These are phyloP conservation scores for Pandion haliaetus DNA, from an alignment of 2,113 vertebrate species.

Conservation along the genomic window DNA sequence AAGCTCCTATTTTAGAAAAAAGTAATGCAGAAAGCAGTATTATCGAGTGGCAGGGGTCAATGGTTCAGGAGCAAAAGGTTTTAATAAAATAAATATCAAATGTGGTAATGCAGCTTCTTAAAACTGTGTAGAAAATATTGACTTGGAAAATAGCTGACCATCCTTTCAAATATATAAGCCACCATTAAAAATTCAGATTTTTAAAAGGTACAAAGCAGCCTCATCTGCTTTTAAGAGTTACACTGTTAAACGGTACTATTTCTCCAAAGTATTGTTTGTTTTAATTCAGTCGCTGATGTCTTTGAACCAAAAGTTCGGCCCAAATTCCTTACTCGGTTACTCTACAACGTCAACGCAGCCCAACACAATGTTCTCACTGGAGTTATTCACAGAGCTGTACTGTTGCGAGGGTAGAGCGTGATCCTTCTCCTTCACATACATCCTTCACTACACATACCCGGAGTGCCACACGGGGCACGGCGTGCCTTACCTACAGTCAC, in stretches of 20 bases:
- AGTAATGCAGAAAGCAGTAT: neutral
- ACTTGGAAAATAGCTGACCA: neutral
- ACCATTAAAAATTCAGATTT: neutral
- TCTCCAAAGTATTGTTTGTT: neutral
- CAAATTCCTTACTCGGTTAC: neutral
- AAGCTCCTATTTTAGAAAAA: neutral
- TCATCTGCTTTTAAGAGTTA: neutral
- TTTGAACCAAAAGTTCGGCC: neutral
- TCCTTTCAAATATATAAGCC: neutral
- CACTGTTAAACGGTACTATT: neutral
- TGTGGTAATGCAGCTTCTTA: neutral
- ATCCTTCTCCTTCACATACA: accelerated
- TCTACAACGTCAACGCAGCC: neutral
- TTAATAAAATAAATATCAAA: neutral
- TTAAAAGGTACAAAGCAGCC: neutral
- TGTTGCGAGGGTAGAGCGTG: accelerated
- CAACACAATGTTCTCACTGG: accelerated
- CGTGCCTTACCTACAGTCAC: neutral
- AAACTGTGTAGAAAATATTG: neutral
- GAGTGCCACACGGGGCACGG: neutral
- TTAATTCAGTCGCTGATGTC: neutral
- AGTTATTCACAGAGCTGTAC: neutral
- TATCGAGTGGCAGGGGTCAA: neutral
- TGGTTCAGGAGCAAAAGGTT: neutral
- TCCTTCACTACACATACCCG: accelerated